Conservation (phyloP, 2,113 vertebrate genomes). For the Cariama cristata region DNA sequence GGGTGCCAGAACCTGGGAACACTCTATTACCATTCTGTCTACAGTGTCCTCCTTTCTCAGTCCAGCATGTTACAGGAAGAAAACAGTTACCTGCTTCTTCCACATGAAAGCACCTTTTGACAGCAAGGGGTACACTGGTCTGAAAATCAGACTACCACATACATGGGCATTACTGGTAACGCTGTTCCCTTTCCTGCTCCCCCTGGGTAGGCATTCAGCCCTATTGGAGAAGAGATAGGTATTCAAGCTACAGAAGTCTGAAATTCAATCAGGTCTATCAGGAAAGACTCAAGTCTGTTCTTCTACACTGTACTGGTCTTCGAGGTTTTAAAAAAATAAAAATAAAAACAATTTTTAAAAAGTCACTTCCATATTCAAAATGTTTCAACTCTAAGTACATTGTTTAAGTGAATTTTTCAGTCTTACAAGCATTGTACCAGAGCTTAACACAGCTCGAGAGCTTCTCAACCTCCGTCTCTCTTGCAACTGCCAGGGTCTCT, state of each 20-base stretch:
- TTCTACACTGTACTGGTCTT: background rate
- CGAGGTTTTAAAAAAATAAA: background rate
- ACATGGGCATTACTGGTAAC: background rate
- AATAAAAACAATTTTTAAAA: background rate
- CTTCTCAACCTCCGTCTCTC: background rate
- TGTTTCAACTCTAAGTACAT: background rate
- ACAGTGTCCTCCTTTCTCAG: background rate
- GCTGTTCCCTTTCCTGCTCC: background rate
- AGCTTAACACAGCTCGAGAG: background rate
- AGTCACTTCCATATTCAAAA: background rate
- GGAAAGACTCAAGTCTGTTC: background rate
- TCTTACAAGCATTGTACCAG: background rate
- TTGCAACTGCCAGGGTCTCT: background rate
- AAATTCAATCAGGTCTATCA: background rate
- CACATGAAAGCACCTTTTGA: background rate
- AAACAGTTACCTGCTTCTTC: background rate
- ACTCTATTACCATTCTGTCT: background rate
- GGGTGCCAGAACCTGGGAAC: background rate
- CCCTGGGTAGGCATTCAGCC: background rate
- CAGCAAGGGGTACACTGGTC: background rate
- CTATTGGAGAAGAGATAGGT: background rate
- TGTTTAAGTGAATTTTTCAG: background rate
- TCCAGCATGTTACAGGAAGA: background rate
- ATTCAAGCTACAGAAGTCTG: background rate
- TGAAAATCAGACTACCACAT: background rate